phyloP scores from a whole-genome alignment of 64 coral and sea anemone genomes.

The Astreopora myriophthalma region DNA sequence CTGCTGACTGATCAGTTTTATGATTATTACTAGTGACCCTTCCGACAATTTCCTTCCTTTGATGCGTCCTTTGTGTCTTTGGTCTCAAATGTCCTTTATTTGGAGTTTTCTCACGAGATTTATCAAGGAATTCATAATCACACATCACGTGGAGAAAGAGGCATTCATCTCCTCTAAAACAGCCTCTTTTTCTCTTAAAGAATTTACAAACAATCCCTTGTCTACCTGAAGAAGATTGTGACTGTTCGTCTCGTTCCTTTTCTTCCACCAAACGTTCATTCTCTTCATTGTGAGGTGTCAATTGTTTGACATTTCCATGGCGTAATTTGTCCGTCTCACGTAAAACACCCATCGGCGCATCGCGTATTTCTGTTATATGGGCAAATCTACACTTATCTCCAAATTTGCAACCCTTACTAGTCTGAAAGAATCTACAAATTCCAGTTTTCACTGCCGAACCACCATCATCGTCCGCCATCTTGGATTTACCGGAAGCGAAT shows the following conservation, averaged over 20 bases:
- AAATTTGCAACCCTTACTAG: conserved; percentile 43
- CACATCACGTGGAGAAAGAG: conserved; percentile 39
- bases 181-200: conserved; percentile 72
- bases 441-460: neutral
- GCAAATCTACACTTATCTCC: conserved; percentile 70
- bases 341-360: neutral
- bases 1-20: neutral
- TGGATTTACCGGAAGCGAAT: neutral
- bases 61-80: neutral
- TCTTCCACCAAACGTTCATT: neutral
- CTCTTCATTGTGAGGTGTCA: neutral
- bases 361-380: neutral
- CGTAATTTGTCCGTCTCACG: neutral
- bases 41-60: neutral
- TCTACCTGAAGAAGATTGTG: conserved; percentile 9
- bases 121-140: neutral
- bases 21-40: neutral
- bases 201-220: conserved; percentile 59
- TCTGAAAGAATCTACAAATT: conserved; percentile 67
- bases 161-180: conserved; percentile 68
- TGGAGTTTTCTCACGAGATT: neutral
- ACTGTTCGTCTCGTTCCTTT: neutral
- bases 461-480: conserved; percentile 13
- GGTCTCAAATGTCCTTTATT: neutral
- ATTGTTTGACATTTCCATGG: neutral